phyloP scores from a whole-genome alignment of 2,113 vertebrate species.

The Ciconia boyciana region DNA sequence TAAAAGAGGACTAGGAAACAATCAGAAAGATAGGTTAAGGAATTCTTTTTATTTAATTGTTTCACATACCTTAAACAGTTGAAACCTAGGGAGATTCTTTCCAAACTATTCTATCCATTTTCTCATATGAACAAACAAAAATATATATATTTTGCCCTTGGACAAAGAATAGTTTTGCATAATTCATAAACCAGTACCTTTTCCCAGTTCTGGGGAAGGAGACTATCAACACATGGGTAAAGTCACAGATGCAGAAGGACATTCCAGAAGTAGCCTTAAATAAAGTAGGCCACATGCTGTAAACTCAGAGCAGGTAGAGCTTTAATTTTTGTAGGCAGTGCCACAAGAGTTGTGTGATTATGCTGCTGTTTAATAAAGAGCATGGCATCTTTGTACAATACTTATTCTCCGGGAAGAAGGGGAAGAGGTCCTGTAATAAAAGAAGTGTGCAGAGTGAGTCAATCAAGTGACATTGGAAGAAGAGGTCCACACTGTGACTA shows the following conservation, averaged over 20 bases:
- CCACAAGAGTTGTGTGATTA: not conserved
- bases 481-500: not conserved
- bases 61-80: not conserved
- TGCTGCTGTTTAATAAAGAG: constrained; percentile 25
- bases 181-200: not conserved
- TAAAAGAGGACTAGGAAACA: not conserved
- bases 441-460: not conserved
- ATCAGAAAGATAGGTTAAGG: not conserved
- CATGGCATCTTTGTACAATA: not conserved
- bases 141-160: not conserved
- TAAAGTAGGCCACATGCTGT: constrained; percentile 54
- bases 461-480: not conserved
- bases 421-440: not conserved
- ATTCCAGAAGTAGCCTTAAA: constrained; percentile 33
- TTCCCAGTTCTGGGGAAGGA: not conserved
- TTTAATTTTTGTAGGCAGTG: constrained; percentile 14
- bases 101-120: not conserved
- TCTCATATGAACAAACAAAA: not conserved
- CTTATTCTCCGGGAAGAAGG: not conserved
- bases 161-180: not conserved
- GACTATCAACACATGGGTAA: not conserved
- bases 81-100: not conserved
- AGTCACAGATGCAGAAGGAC: not conserved
- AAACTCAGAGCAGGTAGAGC: not conserved
- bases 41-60: not conserved